Conservation (phyloP, 2,888 invertebrate species). For the Caenorhabditis imperialis region DNA sequence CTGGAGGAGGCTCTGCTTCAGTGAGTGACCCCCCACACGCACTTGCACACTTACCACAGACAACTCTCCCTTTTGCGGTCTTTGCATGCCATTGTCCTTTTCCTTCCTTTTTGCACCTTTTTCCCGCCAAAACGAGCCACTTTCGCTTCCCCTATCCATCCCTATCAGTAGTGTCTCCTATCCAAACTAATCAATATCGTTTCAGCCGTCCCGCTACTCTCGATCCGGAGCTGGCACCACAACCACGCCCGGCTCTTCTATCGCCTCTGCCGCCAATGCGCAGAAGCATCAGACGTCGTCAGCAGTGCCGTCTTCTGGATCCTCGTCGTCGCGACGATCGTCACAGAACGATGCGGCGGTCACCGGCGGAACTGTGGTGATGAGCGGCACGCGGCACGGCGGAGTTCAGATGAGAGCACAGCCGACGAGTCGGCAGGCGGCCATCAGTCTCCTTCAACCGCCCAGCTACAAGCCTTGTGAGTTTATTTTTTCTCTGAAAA, state of each 20-base stretch:
- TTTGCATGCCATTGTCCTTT: background rate
- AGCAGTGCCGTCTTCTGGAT: constrained; percentile 26
- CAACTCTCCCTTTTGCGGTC: background rate
- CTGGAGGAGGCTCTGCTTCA: constrained; percentile 29
- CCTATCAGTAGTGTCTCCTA: too few species aligned
- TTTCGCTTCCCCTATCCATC: background rate
- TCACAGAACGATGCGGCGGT: constrained; percentile 59
- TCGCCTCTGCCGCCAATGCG: constrained; percentile 49
- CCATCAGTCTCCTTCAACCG: constrained; percentile 46
- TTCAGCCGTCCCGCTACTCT: constrained; percentile 64
- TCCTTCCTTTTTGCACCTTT: background rate
- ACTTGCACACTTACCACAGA: background rate
- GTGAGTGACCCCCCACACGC: constrained; percentile 24
- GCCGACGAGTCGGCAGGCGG: constrained; percentile 52
- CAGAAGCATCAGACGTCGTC: constrained; percentile 31
- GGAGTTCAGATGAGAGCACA: constrained; percentile 61
- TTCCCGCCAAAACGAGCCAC: background rate
- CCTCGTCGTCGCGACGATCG: constrained; percentile 51
- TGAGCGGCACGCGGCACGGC: constrained; percentile 52
- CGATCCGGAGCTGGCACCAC: constrained; percentile 33
- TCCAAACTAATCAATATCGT: too few species aligned
- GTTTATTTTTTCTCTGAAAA: too few species aligned
- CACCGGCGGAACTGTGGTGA: constrained; percentile 28
- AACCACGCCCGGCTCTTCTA: constrained; percentile 35
- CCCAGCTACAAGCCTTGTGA: constrained; percentile 48